Conservation (phyloP, 2,113 vertebrate species). For the Chionis minor region DNA sequence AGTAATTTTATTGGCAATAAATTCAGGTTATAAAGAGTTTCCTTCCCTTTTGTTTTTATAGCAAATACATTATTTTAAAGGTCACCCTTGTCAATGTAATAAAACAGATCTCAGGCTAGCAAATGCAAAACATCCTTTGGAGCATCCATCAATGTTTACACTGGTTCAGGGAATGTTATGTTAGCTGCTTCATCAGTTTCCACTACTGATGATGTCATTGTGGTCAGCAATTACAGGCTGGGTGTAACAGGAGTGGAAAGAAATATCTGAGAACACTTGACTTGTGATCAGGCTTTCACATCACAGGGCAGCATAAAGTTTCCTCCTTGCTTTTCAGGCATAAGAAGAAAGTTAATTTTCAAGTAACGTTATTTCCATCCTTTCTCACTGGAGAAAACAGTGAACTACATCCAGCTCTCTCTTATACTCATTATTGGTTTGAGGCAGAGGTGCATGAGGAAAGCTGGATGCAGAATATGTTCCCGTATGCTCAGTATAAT, state of each 20-base stretch:
- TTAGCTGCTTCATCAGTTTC: conserved; percentile 42
- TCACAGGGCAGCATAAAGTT: neutral
- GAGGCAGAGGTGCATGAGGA: neutral
- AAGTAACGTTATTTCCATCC: neutral
- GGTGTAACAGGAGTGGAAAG: neutral
- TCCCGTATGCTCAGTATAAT: neutral
- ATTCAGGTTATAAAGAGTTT: conserved; percentile 61
- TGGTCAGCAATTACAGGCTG: neutral
- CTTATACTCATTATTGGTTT: neutral
- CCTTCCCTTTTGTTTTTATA: neutral
- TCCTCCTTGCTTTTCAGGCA: neutral
- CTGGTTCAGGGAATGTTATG: conserved; percentile 15
- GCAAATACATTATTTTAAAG: conserved; percentile 71
- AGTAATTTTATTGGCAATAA: conserved; percentile 67
- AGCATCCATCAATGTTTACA: conserved; percentile 48
- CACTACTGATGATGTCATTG: conserved; percentile 29
- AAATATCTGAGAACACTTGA: neutral
- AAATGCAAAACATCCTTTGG: conserved; percentile 43
- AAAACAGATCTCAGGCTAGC: conserved; percentile 49
- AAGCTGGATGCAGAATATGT: neutral
- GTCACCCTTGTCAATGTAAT: conserved; percentile 60
- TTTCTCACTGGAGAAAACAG: neutral
- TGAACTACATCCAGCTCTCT: neutral
- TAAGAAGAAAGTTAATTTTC: neutral
- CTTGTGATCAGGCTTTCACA: neutral